Percentiles rank a stretch among this genome's conserved stretches.
Evolutionary conservation across 1,140 invertebrate species (phyloP).

Genomic region (Dendrolimus kikuchii): DNA sequence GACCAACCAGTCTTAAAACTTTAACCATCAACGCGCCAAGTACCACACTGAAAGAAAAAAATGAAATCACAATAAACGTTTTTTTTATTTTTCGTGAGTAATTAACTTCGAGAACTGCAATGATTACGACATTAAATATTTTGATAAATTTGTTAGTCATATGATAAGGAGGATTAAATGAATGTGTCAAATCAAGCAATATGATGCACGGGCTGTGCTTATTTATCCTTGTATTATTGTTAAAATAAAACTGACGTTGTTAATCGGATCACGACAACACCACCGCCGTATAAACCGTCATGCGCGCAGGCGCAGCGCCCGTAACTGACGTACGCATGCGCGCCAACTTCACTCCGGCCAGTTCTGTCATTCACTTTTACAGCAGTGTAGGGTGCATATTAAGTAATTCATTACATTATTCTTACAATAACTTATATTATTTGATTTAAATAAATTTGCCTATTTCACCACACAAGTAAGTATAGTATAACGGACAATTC

Average conservation of each 20-base stretch:
- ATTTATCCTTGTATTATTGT: constrained; percentile 16
- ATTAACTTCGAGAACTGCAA: constrained; percentile 4
- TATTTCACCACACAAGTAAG: too few relatives aligned
- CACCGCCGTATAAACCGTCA: constrained; percentile 68
- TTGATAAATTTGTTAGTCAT: constrained; percentile 8
- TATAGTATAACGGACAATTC: too few relatives aligned
- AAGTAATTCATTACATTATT: not conserved
- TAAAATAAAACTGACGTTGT: constrained; percentile 65
- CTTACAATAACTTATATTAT: too few relatives aligned
- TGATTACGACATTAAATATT: constrained; percentile 8
- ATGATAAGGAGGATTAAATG: constrained; percentile 10
- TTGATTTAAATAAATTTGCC: too few relatives aligned
- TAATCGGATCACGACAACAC: constrained; percentile 69
- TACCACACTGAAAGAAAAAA: not conserved
- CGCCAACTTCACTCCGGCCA: constrained; percentile 48
- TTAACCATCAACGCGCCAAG: constrained; percentile 18
- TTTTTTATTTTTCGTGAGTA: not conserved
- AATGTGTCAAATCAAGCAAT: constrained; percentile 37
- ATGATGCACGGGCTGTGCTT: constrained; percentile 19
- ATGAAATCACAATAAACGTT: too few relatives aligned
- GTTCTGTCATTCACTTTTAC: constrained; percentile 22
- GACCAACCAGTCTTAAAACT: constrained; percentile 22
- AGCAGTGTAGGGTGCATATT: constrained; percentile 10
- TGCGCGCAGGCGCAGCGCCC: constrained; percentile 65
- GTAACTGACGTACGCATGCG: constrained; percentile 64